Percentiles rank a stretch among this genome's conserved stretches.
Evolutionary conservation across 2,888 invertebrate genomes (phyloP).

Genomic region (Lasioglossum figueresi): DNA sequence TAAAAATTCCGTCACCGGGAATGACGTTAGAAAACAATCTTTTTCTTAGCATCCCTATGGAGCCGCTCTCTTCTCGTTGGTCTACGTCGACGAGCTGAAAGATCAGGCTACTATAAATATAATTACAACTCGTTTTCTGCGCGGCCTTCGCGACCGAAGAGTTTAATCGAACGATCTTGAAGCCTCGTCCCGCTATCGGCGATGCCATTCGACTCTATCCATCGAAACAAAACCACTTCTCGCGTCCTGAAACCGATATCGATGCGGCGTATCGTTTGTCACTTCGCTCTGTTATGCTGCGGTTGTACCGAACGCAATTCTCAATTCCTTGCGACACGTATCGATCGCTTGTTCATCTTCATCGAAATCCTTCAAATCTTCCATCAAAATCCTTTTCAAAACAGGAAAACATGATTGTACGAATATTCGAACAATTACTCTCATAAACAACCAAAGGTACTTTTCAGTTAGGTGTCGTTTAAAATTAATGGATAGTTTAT

Average conservation of each 20-base stretch:
- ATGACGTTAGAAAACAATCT: neutral
- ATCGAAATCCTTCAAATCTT: neutral
- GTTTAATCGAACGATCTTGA: slow-evolving; percentile 20
- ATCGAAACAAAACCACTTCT: slow-evolving; percentile 1
- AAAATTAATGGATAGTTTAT: too few relatives aligned
- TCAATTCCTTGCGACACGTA: neutral
- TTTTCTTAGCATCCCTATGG: neutral
- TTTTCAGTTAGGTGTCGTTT: too few relatives aligned
- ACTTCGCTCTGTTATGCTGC: neutral
- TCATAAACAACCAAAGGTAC: too few relatives aligned
- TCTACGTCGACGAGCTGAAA: neutral
- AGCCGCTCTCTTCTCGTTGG: neutral
- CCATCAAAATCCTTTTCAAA: neutral
- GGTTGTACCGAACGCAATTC: neutral
- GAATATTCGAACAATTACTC: too few relatives aligned
- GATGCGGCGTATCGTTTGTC: slow-evolving; percentile 35
- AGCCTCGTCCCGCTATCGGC: neutral
- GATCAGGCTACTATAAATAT: neutral
- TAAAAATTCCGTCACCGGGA: neutral
- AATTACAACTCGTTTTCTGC: slow-evolving; percentile 8
- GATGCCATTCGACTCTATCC: neutral
- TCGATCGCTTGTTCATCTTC: neutral
- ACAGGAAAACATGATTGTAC: too few relatives aligned
- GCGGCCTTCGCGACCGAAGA: neutral
- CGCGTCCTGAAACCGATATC: slow-evolving; percentile 2